Evolutionary conservation across 2,888 invertebrate species (phyloP), one percentile per base, ranked within the genome.

Genomic region (Vandiemenella viatica): DNA sequence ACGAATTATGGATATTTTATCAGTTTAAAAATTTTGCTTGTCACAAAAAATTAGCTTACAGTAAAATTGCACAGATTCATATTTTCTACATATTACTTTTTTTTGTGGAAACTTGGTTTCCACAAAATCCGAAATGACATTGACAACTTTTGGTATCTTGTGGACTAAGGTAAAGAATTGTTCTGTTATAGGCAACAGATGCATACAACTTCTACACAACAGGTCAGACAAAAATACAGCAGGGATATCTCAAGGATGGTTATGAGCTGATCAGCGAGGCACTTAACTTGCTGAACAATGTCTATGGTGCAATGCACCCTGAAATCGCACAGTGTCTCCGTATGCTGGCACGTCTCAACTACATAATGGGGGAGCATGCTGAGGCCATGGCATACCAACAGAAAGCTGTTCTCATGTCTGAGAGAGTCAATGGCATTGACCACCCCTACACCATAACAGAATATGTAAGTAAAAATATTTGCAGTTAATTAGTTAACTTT

Each of bases 251-350:
- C 46, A 87, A 92, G 48, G 97, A 97, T 60, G 97, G 97, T 3
- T 96, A 93, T 65, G 97, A 97, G 62, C 70, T 96, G 20, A 93
- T 98, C 57, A 91, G 86, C 49, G 97, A 97, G 65, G 91, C 96
- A 0, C 71, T 96, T 44, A 95, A 93, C 70, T 73, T 96, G 22
- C 69, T 96, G 51, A 96, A 95, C 71, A 95, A 95, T 63, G 96
- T 98, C 16, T 98, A 97, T 62, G 97, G 97, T 6, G 93, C 96
- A 0, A 91, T 98, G 90, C 98, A 99, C 70, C 89, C 95, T 0
- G 97, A 98, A 70, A 95, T 97, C 53, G 92, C 95, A 4, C 93
- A 92, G 63, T 93, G 93, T 60, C 72, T 95, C 48, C 78, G 96
- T 53, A 90, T 96, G 81, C 78, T 98, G 58, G 97, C 97, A 23